Percentiles rank a stretch among this genome's conserved stretches.
Conservation (phyloP, 2,888 invertebrate species). For the Tetrapedia diversipes region DNA sequence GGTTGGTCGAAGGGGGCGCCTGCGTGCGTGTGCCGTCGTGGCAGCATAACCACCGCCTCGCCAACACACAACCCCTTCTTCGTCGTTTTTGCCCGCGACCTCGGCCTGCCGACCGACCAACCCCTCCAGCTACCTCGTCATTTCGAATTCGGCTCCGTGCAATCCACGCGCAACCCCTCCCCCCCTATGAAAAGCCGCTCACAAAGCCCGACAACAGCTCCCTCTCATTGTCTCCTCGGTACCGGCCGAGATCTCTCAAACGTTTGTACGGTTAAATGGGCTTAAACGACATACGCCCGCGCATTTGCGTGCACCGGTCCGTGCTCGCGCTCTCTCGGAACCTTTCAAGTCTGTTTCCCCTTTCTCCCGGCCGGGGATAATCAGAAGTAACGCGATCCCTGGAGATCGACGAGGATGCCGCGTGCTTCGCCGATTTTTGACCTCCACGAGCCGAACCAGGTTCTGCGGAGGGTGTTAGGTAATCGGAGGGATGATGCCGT, state of each 20-base stretch:
- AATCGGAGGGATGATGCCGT: neutral
- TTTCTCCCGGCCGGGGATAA: constrained; percentile 48
- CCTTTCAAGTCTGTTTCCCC: constrained; percentile 55
- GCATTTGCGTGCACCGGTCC: constrained; percentile 61
- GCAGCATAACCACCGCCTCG: constrained; percentile 72
- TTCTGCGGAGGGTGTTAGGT: neutral
- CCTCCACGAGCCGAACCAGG: constrained; percentile 21
- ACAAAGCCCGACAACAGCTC: constrained; percentile 76
- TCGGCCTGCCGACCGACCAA: constrained; percentile 61
- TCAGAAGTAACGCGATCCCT: constrained; percentile 65
- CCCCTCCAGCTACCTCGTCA: constrained; percentile 67
- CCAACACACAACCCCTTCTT: constrained; percentile 51
- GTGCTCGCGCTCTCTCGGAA: constrained; percentile 44
- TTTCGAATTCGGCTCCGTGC: constrained; percentile 56
- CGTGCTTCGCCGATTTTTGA: constrained; percentile 13
- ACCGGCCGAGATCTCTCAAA: constrained; percentile 61
- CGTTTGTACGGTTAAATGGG: constrained; percentile 70
- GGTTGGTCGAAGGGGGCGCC: constrained; percentile 67
- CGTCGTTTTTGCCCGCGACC: constrained; percentile 46
- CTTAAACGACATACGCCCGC: constrained; percentile 67
- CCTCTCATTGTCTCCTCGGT: constrained; percentile 74
- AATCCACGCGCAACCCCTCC: constrained; percentile 55
- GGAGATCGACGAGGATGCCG: constrained; percentile 40
- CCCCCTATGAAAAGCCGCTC: constrained; percentile 69
- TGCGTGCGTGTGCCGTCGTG: constrained; percentile 77